A percentile compares a stretch with the other conserved stretches of the same genome.
These are phyloP conservation scores for Orussus abietinus DNA, from an alignment of 1,140 invertebrate genomes.

Conservation along the genomic window DNA sequence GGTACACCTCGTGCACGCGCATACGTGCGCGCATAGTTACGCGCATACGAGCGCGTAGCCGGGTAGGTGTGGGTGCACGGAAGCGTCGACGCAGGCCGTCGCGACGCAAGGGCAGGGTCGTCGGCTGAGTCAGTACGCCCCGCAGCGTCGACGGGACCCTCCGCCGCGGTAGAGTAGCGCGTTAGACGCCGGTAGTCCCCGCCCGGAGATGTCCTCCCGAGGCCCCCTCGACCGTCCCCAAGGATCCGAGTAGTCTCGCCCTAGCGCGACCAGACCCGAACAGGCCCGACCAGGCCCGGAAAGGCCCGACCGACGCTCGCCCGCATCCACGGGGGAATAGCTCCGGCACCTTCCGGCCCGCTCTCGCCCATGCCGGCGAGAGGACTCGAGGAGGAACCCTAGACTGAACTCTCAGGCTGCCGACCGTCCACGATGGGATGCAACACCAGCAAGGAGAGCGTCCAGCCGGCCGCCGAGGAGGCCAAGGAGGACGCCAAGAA, in stretches of 20 bases:
- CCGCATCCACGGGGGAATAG: too few relatives aligned
- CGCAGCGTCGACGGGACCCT: slow-evolving; percentile 30
- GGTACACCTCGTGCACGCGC: slow-evolving; percentile 1
- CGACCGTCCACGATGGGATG: slow-evolving; percentile 46
- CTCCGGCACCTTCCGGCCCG: too few relatives aligned
- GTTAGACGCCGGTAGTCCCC: slow-evolving; percentile 13
- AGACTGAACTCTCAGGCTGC: too few relatives aligned
- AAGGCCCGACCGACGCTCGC: too few relatives aligned
- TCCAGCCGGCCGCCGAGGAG: slow-evolving; percentile 46
- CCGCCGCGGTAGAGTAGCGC: slow-evolving; percentile 14
- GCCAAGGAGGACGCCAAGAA: slow-evolving; percentile 46
- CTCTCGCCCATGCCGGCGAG: too few relatives aligned
- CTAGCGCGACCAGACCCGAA: too few relatives aligned
- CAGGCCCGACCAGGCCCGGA: too few relatives aligned
- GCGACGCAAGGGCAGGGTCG: slow-evolving; percentile 48
- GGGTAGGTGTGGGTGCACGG: slow-evolving; percentile 20
- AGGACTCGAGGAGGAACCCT: too few relatives aligned
- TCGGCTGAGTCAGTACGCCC: slow-evolving; percentile 34
- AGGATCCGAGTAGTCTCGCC: too few relatives aligned
- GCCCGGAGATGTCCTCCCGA: too few relatives aligned
- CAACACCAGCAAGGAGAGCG: slow-evolving; percentile 50
- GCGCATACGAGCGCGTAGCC: too few relatives aligned
- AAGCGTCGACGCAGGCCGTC: slow-evolving; percentile 30
- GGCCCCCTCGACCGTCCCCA: too few relatives aligned
- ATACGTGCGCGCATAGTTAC: slow-evolving; percentile 3